phyloP scores from a whole-genome alignment of 2,113 vertebrate genomes.

The Helogale parvula region DNA sequence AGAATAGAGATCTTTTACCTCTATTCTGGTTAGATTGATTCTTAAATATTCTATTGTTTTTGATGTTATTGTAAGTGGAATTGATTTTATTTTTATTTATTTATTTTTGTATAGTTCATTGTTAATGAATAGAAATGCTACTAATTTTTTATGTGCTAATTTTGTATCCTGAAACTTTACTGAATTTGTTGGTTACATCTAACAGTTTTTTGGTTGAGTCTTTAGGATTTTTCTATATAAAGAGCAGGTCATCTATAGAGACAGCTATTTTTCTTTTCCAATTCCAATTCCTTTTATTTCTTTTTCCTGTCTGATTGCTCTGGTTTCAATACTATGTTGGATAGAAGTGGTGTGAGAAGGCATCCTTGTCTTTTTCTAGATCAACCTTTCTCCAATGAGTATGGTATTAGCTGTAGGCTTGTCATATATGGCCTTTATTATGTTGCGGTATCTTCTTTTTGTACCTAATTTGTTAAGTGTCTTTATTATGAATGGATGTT shows the following conservation, averaged over 20 bases:
- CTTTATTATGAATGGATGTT: background rate
- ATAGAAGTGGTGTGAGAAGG: background rate
- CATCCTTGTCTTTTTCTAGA: background rate
- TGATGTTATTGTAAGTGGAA: background rate
- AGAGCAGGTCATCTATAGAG: background rate
- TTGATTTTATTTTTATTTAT: background rate
- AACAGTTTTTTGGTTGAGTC: background rate
- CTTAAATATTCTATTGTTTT: background rate
- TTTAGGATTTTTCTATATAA: background rate
- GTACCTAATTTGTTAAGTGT: background rate
- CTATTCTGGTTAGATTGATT: background rate
- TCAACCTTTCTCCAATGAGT: background rate
- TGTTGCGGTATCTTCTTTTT: background rate
- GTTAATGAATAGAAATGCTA: background rate
- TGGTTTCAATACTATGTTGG: background rate
- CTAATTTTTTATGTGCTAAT: background rate
- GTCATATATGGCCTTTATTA: background rate
- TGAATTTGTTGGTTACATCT: background rate
- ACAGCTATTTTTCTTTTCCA: background rate
- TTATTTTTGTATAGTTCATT: background rate
- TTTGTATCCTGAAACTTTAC: background rate
- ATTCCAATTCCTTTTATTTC: background rate
- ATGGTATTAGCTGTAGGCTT: background rate
- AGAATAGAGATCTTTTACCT: background rate
- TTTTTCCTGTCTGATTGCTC: background rate